A percentile compares a stretch with the other conserved stretches of the same genome.
Evolutionary conservation across 2,888 invertebrate genomes (phyloP).

Genomic region (Chaitophorus viminalis): DNA sequence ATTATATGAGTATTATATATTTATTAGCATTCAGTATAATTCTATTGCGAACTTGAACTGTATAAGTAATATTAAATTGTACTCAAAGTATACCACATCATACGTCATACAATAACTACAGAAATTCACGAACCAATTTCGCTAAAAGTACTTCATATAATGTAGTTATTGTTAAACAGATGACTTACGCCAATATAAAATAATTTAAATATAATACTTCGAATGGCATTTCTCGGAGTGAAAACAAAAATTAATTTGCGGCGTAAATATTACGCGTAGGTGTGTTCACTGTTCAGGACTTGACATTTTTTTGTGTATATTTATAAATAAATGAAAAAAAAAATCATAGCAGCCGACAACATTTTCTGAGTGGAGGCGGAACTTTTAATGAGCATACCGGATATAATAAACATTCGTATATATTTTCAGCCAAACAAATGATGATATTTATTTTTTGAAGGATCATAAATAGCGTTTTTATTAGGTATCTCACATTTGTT

Average conservation of each 20-base stretch:
- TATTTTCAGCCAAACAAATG: conserved; percentile 41
- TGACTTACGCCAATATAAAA: no score
- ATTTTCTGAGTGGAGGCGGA: neutral
- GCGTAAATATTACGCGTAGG: neutral
- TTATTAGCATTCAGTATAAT: neutral
- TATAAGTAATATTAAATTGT: neutral
- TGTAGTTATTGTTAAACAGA: neutral
- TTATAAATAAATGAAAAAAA: neutral
- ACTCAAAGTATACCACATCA: neutral
- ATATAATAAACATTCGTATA: conserved; percentile 38
- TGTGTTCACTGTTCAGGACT: neutral
- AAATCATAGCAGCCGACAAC: neutral
- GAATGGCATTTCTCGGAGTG: neutral
- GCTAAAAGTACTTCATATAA: neutral
- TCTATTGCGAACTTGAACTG: neutral
- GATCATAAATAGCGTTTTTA: conserved; percentile 54
- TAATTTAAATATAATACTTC: neutral
- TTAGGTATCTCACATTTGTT: conserved; percentile 37
- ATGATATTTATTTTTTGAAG: conserved; percentile 43
- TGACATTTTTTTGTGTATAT: neutral
- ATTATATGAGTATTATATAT: no score
- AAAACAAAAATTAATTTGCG: neutral
- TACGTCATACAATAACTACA: neutral
- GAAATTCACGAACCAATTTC: no score
- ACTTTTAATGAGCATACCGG: conserved; percentile 26